These are phyloP conservation scores for Pecten maximus DNA, from an alignment of 2,888 invertebrate species.

Conservation along the genomic window DNA sequence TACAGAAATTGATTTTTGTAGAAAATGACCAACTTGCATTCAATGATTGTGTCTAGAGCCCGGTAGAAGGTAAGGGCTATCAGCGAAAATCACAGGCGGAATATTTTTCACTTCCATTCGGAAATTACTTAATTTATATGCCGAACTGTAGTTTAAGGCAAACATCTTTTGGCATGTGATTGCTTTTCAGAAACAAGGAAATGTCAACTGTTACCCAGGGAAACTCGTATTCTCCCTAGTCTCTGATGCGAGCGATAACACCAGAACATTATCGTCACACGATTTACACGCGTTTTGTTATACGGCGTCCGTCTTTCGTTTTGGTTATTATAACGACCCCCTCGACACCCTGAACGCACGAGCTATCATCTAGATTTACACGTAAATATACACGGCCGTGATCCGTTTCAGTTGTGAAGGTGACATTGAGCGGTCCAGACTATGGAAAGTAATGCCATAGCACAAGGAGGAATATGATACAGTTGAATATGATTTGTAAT, in stretches of 20 bases:
- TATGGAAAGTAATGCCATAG: background rate
- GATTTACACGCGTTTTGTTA: background rate
- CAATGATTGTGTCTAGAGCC: constrained; percentile 41
- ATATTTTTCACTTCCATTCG: constrained; percentile 17
- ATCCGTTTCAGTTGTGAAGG: background rate
- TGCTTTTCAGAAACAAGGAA: constrained; percentile 12
- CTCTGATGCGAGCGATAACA: background rate
- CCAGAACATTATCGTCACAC: background rate
- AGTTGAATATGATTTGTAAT: too few relatives aligned
- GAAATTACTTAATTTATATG: constrained; percentile 29
- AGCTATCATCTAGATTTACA: background rate
- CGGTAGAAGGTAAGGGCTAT: constrained; percentile 22
- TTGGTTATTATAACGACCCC: background rate
- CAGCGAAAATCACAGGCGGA: background rate
- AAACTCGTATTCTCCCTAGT: background rate
- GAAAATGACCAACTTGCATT: constrained; percentile 43
- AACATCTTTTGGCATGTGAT: constrained; percentile 1
- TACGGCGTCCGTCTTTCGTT: background rate
- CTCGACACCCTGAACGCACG: background rate
- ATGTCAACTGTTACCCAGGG: background rate
- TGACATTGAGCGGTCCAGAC: background rate
- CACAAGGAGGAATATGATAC: background rate
- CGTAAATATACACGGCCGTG: background rate
- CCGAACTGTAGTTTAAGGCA: background rate
- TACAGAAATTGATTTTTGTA: constrained; percentile 43